Conservation (phyloP, 2,797 vertebrate species). For the Coendou prehensilis region DNA sequence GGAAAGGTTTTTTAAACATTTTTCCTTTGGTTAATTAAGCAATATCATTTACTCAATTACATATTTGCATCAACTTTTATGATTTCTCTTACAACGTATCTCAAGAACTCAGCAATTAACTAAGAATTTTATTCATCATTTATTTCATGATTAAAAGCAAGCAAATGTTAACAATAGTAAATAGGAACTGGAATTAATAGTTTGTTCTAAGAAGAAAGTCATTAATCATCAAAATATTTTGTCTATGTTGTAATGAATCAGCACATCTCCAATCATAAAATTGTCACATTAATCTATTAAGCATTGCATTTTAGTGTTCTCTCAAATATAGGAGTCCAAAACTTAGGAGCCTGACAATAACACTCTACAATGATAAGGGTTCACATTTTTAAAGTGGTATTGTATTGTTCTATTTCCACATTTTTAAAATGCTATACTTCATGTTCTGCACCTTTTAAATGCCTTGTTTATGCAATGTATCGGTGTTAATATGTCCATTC, state of each 20-base stretch:
- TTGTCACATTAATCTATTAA: slow-evolving; percentile 1
- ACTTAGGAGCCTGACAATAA: neutral
- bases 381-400: neutral
- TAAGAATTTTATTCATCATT: slow-evolving; percentile 38
- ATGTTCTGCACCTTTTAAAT: neutral
- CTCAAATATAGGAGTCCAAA: neutral
- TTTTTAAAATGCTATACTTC: neutral
- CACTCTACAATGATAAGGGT: neutral
- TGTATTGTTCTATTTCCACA: neutral
- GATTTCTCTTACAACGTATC: slow-evolving; percentile 31
- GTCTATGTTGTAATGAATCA: slow-evolving; percentile 11
- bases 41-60: neutral
- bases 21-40: neutral
- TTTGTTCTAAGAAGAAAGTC: neutral
- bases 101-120: neutral
- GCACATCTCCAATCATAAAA: neutral
- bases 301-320: neutral
- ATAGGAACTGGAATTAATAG: slow-evolving; percentile 30
- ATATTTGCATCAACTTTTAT: neutral
- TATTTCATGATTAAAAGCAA: slow-evolving; percentile 8
- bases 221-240: slow-evolving; percentile 19
- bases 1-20: neutral
- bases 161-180: slow-evolving; percentile 44
- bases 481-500: neutral
- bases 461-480: neutral